These are phyloP conservation scores for Parambassis ranga DNA, from an alignment of 2,797 vertebrate genomes.

Conservation along the genomic window DNA sequence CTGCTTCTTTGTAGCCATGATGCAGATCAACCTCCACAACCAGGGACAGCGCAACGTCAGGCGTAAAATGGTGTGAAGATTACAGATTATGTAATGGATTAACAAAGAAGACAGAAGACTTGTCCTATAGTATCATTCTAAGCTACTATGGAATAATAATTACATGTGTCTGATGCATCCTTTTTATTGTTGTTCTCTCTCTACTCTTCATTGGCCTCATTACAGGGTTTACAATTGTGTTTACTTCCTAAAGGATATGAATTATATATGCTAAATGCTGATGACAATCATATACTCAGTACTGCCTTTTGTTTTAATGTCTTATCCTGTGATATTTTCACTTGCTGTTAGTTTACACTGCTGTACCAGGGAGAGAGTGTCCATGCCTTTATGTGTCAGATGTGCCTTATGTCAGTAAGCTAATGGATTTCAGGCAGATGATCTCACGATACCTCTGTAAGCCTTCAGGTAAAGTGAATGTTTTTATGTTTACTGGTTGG, in stretches of 20 bases:
- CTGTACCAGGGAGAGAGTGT: too few species aligned
- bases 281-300: not conserved
- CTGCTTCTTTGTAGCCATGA: slow-evolving; percentile 52
- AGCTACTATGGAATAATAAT: not conserved
- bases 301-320: too few species aligned
- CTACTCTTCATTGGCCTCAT: not conserved
- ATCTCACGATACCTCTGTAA: too few species aligned
- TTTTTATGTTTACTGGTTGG: too few species aligned
- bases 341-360: too few species aligned
- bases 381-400: too few species aligned
- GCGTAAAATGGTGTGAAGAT: slow-evolving; percentile 34
- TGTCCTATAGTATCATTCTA: not conserved
- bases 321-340: too few species aligned
- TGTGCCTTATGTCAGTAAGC: too few species aligned
- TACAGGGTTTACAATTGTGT: not conserved
- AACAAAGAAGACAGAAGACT: not conserved
- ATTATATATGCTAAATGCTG: not conserved
- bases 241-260: too few species aligned
- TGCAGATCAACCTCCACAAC: slow-evolving; percentile 58
- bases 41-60: slow-evolving; percentile 33
- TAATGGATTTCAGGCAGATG: too few species aligned
- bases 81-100: not conserved
- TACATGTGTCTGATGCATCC: not conserved
- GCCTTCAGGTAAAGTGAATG: too few species aligned
- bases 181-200: not conserved